Percentiles rank a stretch among this genome's conserved stretches.
Conservation (phyloP, 2,888 invertebrate species). For the Acrobasis suavella region DNA sequence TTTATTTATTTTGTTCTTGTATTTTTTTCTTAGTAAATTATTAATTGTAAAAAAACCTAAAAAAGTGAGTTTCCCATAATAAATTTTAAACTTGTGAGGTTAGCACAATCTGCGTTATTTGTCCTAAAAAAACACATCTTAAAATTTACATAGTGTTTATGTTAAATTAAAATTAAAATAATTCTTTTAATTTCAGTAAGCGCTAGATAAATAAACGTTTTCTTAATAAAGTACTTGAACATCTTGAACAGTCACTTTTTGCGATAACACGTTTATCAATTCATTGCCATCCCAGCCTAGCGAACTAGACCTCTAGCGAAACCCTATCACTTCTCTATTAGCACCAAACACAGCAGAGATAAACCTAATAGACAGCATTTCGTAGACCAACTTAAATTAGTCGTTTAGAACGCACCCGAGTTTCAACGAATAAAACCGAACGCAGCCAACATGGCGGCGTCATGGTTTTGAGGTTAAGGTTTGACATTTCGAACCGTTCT, state of each 20-base stretch:
- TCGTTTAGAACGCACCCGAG: constrained; percentile 34
- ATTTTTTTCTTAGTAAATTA: no score
- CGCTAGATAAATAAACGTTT: not conserved
- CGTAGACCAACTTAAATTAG: constrained; percentile 44
- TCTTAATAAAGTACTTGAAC: constrained; percentile 4
- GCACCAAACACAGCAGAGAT: constrained; percentile 30
- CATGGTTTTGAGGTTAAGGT: constrained; percentile 82
- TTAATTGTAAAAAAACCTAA: no score
- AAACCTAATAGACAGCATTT: constrained; percentile 30
- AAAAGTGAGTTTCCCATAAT: no score
- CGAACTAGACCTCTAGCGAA: not conserved
- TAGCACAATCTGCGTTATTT: no score
- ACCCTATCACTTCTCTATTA: constrained; percentile 4
- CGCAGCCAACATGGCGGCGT: constrained; percentile 70
- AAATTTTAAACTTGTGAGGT: no score
- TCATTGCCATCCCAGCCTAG: constrained; percentile 53
- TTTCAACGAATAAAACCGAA: constrained; percentile 62
- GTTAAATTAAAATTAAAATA: no score
- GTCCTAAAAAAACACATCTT: no score
- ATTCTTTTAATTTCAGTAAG: not conserved
- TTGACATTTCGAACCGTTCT: constrained; percentile 76
- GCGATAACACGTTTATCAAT: constrained; percentile 49
- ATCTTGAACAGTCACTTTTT: constrained; percentile 18
- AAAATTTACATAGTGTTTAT: no score
- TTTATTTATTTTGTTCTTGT: no score